Percentiles rank a stretch among this genome's conserved stretches.
These are phyloP conservation scores for Conistra vaccinii DNA, from an alignment of 2,888 invertebrate genomes.

Conservation along the genomic window DNA sequence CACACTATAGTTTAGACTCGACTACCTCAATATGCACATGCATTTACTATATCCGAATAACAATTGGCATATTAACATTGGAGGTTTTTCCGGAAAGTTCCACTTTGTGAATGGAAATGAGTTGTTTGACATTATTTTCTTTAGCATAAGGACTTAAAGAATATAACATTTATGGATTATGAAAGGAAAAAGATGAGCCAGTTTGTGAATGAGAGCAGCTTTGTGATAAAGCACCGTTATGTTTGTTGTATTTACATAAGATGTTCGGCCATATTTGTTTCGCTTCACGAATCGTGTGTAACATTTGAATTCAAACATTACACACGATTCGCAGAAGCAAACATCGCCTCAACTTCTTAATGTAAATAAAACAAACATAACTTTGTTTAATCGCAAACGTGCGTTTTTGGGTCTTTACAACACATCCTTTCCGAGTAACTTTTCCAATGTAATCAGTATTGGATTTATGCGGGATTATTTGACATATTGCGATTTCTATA, in stretches of 20 bases:
- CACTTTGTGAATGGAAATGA: conserved; percentile 18
- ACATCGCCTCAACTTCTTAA: conserved; percentile 56
- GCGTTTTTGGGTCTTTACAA: conserved; percentile 57
- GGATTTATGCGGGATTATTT: conserved; percentile 30
- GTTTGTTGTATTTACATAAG: conserved; percentile 45
- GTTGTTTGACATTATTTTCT: background rate
- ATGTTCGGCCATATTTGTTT: conserved; percentile 60
- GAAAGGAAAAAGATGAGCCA: background rate
- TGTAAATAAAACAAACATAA: conserved; percentile 62
- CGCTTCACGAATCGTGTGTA: conserved; percentile 50
- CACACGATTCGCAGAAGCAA: conserved; percentile 58
- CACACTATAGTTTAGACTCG: conserved; percentile 43
- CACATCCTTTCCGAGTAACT: conserved; percentile 19
- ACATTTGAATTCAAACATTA: conserved; percentile 65
- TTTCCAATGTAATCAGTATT: conserved; percentile 40
- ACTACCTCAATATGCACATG: conserved; percentile 50
- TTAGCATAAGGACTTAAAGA: background rate
- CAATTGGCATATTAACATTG: conserved; percentile 38
- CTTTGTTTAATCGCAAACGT: conserved; percentile 61
- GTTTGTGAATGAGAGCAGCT: conserved; percentile 21
- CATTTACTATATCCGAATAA: conserved; percentile 40
- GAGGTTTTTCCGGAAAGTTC: conserved; percentile 30
- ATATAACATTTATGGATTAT: background rate
- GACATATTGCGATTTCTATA: conserved; percentile 49
- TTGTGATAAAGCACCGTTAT: conserved; percentile 33